Percentiles rank a stretch among this genome's conserved stretches.
These are phyloP conservation scores for Campoplex capitator DNA, from an alignment of 2,888 invertebrate species.

Conservation along the genomic window DNA sequence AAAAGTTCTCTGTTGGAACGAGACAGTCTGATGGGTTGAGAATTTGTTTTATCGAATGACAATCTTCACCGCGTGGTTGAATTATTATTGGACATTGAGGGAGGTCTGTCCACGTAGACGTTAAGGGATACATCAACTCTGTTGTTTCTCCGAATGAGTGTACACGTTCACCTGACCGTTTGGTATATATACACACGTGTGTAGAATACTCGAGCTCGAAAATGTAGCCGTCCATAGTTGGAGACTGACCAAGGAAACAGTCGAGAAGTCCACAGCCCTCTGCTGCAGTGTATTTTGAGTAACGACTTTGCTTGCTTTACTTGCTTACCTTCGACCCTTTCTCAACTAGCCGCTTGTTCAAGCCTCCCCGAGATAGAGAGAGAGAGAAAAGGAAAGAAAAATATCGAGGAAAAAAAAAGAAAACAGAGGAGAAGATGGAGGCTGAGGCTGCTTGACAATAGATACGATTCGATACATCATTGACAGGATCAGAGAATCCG, in stretches of 20 bases:
- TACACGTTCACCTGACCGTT: conserved; percentile 23
- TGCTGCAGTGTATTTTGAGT: not conserved
- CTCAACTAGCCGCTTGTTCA: not conserved
- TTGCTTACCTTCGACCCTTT: conserved; percentile 16
- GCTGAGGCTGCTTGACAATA: conserved; percentile 32
- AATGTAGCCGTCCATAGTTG: conserved; percentile 22
- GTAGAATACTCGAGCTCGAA: conserved; percentile 12
- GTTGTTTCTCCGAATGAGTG: conserved; percentile 46
- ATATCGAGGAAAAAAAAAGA: not conserved
- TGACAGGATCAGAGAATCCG: conserved; percentile 40
- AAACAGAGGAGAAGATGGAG: not conserved
- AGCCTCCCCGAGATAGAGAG: not conserved
- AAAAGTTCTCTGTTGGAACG: not conserved
- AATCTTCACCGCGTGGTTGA: not conserved
- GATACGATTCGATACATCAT: conserved; percentile 53
- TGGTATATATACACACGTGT: conserved; percentile 29
- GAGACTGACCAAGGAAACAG: conserved; percentile 48
- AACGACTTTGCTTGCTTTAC: conserved; percentile 33
- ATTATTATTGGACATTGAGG: conserved; percentile 6
- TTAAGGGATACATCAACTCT: conserved; percentile 34
- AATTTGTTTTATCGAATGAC: not conserved
- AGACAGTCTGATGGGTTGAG: not conserved
- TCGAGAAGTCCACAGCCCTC: not conserved
- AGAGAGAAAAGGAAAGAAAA: not conserved
- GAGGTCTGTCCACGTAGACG: not conserved